Evolutionary conservation across 1,140 invertebrate genomes (phyloP).

Genomic region (Penaeus chinensis): DNA sequence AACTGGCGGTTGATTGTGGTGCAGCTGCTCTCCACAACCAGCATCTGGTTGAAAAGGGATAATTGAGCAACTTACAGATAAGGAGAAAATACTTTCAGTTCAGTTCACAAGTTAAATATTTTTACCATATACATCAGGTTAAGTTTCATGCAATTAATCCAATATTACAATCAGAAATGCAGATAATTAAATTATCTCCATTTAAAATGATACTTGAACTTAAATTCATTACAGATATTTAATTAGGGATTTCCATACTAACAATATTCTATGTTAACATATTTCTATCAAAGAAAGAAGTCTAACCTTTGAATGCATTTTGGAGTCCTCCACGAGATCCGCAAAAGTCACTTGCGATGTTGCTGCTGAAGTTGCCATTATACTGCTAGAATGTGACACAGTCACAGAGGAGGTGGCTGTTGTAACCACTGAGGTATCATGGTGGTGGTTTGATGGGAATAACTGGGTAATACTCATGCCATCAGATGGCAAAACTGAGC

Average conservation of each 20-base stretch:
- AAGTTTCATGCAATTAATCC: too few relatives aligned
- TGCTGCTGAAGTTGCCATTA: slow-evolving; percentile 3
- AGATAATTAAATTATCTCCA: too few relatives aligned
- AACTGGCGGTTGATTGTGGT: slow-evolving; percentile 30
- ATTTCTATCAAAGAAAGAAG: not conserved
- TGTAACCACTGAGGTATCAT: not conserved
- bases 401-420: not conserved
- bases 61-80: not conserved
- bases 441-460: slow-evolving; percentile 17
- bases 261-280: not conserved
- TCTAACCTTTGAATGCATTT: slow-evolving; percentile 38
- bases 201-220: too few relatives aligned
- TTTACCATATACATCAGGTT: too few relatives aligned
- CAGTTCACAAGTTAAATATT: too few relatives aligned
- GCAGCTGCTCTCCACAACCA: slow-evolving; percentile 8
- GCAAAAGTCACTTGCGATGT: slow-evolving; percentile 19
- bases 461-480: slow-evolving; percentile 44
- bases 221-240: too few relatives aligned
- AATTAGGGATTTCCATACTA: not conserved
- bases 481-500: slow-evolving; percentile 32
- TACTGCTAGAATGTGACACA: not conserved
- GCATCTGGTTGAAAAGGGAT: slow-evolving; percentile 16
- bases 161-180: too few relatives aligned
- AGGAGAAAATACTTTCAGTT: too few relatives aligned
- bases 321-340: slow-evolving; percentile 35